Conservation (phyloP, 2,113 vertebrate species). For the Lethenteron reissneri region DNA sequence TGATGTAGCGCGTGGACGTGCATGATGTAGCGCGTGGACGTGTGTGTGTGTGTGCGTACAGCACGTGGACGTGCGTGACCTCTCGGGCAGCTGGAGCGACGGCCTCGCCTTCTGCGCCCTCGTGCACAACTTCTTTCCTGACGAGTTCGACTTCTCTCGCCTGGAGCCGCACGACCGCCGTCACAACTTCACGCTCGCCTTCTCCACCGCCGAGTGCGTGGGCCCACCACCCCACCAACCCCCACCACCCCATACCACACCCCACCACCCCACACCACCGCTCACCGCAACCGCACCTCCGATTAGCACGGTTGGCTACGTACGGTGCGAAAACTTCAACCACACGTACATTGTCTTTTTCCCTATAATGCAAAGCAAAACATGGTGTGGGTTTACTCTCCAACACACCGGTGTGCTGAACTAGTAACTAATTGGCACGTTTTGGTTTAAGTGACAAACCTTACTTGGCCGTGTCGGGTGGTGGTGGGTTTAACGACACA, state of each 20-base stretch:
- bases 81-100: constrained; percentile 32
- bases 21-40: constrained; percentile 12
- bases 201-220: constrained; percentile 28
- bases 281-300: too few species aligned
- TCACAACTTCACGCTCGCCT: constrained; percentile 32
- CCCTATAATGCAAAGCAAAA: too few species aligned
- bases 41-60: constrained; percentile 8
- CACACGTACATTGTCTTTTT: too few species aligned
- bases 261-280: too few species aligned
- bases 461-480: too few species aligned
- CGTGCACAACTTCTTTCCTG: constrained; percentile 34
- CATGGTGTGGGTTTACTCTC: too few species aligned
- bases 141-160: constrained; percentile 22
- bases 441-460: too few species aligned
- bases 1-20: constrained; percentile 20
- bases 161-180: constrained; percentile 22
- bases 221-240: not conserved
- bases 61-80: constrained; percentile 37
- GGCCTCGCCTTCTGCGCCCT: constrained; percentile 38
- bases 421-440: too few species aligned
- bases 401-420: too few species aligned
- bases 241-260: not conserved
- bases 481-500: too few species aligned
- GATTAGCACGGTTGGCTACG: too few species aligned
- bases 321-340: too few species aligned